Evolutionary conservation across 37 sponge, comb jelly and placozoan genomes (phyloP), one percentile per base, ranked within the genome.

Genomic region (Axinella damicornis): DNA sequence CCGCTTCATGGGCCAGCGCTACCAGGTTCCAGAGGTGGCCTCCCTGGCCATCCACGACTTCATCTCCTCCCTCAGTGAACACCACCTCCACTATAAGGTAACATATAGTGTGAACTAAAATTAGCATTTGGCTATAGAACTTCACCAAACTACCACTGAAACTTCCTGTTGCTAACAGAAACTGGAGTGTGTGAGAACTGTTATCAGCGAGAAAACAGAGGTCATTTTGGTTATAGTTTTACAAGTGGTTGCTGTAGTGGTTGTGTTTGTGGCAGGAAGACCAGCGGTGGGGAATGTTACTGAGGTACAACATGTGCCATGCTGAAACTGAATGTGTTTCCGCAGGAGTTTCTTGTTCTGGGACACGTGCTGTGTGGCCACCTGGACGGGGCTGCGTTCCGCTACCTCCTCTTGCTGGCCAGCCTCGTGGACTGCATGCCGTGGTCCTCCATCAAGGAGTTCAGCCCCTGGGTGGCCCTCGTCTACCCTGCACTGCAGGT

Each of bases 401-500:
- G 95, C 15, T 92, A 92, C 76, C 27, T 84, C 15, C 86, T 94
- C 22, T 25, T 79, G 13, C 34, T 88, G 40, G 68, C 88, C 27
- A 81, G 73, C 21, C 53, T 92, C 0, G 59, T 92, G 12, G 36
- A 78, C 65, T 30, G 14, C 30, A 30, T 88, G 32, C 52, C 61
- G 0, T 88, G 89, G 86, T 67, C 37, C 53, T 67, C 61, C 27
- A 35, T 36, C 19, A 14, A 69, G 12, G 93, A 94, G 35, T 79
- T 94, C 54, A 32, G 59, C 69, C 36, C 66, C 0, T 79, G 81
- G 24, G 66, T 79, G 17, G 52, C 70, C 6, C 38, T 69, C 22
- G 36, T 91, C 32, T 94, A 87, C 40, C 93, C 93, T 16, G 70
- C 68, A 30, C 69, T 92, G 15, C 60, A 86, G 79, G 93, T 92